A percentile compares a stretch with the other conserved stretches of the same genome.
phyloP scores from a whole-genome alignment of 1,140 invertebrate species.

The Conopomorpha cramerella region DNA sequence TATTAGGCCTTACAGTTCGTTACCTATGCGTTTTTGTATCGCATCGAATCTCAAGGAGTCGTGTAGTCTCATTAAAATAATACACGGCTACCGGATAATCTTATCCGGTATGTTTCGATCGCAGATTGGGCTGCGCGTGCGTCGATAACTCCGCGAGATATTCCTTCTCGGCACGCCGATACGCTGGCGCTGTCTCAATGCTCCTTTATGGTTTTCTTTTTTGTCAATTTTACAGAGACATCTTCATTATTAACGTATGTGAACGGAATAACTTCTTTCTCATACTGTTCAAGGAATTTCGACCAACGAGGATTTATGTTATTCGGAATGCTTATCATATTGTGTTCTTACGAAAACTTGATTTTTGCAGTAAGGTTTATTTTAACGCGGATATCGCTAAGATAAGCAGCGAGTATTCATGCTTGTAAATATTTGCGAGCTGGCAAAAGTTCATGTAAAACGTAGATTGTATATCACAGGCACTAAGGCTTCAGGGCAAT shows the following conservation, averaged over 20 bases:
- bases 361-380: no score
- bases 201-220: constrained; percentile 40
- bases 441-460: no score
- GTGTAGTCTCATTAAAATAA: constrained; percentile 61
- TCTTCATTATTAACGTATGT: constrained; percentile 43
- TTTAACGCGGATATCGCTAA: no score
- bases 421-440: no score
- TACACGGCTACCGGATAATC: constrained; percentile 58
- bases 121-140: constrained; percentile 56
- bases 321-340: no score
- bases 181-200: no score
- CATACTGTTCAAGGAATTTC: no score
- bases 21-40: constrained; percentile 55
- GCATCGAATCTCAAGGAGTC: constrained; percentile 48
- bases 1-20: constrained; percentile 51
- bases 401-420: no score
- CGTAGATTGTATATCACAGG: no score
- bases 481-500: no score
- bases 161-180: constrained; percentile 43
- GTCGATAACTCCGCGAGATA: constrained; percentile 52
- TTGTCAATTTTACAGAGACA: constrained; percentile 45
- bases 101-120: constrained; percentile 57
- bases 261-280: neutral
- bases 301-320: no score
- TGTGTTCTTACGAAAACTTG: no score